Evolutionary conservation across 2,113 vertebrate genomes (phyloP).

Genomic region (Etheostoma cragini): DNA sequence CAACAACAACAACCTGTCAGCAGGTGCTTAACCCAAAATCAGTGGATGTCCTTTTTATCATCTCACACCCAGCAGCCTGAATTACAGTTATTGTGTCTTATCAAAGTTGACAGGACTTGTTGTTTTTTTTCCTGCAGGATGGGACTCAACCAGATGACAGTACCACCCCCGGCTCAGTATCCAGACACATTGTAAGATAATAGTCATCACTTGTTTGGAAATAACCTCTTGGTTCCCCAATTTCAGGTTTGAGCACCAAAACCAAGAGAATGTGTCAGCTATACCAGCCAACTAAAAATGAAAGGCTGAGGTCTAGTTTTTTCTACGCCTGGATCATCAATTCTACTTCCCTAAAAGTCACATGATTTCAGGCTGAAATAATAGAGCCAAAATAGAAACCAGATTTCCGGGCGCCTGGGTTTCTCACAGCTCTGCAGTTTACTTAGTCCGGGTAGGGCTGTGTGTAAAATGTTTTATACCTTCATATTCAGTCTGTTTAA

Average conservation of each 20-base stretch:
- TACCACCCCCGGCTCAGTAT: slow-evolving; percentile 34
- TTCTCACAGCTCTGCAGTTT: slow-evolving; percentile 39
- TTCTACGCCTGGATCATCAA: background rate
- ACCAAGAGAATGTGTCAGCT: slow-evolving; percentile 20
- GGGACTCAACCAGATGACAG: slow-evolving; percentile 50
- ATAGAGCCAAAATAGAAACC: background rate
- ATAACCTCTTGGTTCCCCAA: background rate
- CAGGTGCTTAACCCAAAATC: background rate
- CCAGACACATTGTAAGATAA: slow-evolving; percentile 63
- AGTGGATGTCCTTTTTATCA: background rate
- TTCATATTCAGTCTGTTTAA: slow-evolving; percentile 5
- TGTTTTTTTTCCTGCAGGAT: slow-evolving; percentile 45
- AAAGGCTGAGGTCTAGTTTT: slow-evolving; percentile 11
- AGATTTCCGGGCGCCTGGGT: background rate
- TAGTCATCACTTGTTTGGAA: background rate
- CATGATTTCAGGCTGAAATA: background rate
- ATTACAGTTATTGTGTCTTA: background rate
- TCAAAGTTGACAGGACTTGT: background rate
- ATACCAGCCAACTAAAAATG: background rate
- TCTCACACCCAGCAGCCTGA: background rate
- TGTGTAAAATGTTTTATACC: slow-evolving; percentile 35
- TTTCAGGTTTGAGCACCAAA: slow-evolving; percentile 2
- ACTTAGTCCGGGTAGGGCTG: background rate
- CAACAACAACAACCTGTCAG: slow-evolving; percentile 6
- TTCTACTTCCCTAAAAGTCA: slow-evolving; percentile 46